Conservation (phyloP, 2,797 vertebrate species). For the Nannoperca obscura region DNA sequence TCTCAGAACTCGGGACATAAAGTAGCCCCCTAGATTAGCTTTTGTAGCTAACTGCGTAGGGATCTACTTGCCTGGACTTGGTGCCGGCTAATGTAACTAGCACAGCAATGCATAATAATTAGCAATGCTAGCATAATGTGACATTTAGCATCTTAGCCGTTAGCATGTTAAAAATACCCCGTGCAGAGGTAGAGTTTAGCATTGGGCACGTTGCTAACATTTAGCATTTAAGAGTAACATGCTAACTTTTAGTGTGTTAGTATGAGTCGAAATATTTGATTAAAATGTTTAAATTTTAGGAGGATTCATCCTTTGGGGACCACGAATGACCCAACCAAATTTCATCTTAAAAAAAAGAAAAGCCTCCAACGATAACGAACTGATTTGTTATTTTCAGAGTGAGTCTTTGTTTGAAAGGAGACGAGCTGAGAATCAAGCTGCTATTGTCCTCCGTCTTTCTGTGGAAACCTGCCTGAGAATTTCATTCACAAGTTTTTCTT, state of each 20-base stretch:
- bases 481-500: slow-evolving; percentile 27
- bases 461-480: slow-evolving; percentile 56
- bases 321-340: not conserved
- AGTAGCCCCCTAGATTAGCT: not conserved
- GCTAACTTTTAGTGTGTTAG: not conserved
- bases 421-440: slow-evolving; percentile 50
- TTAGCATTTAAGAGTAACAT: not conserved
- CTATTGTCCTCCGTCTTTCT: slow-evolving; percentile 38
- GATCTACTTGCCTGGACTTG: not conserved
- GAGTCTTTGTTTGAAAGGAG: slow-evolving; percentile 10
- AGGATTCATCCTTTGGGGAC: not conserved
- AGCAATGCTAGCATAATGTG: not conserved
- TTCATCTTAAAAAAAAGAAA: not conserved
- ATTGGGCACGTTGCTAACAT: not conserved
- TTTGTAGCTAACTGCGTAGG: not conserved
- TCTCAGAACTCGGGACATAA: not conserved
- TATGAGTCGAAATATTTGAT: not conserved
- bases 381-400: slow-evolving; percentile 5
- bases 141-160: not conserved
- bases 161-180: not conserved
- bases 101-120: not conserved
- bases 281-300: not conserved
- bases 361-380: not conserved
- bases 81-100: not conserved
- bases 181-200: not conserved